Evolutionary conservation across 2,888 invertebrate genomes (phyloP), one percentile per base, ranked within the genome.

Genomic region (Baccha elongata): DNA sequence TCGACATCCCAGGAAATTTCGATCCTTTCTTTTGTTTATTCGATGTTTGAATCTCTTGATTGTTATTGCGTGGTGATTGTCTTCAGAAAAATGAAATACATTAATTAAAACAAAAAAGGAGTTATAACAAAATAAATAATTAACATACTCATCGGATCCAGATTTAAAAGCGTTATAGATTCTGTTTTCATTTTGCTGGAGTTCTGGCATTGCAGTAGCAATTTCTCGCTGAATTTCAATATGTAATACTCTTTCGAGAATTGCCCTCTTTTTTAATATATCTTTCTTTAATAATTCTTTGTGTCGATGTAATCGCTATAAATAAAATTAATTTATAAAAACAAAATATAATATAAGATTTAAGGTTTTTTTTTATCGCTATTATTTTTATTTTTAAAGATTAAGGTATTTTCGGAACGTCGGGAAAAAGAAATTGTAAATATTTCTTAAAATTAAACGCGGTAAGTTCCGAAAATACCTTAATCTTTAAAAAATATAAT

Each of bases 231-330:
- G 96, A 88, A 98, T 97, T 89, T 98, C 96, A 84, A 95, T 94
- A 87, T 97, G 96, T 73, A 98, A 92, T 89, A 97, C 97, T 87
- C 96, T 96, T 88, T 98, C 97, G 69, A 98, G 93, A 13, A 97
- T 91, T 1, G 96, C 96, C 85, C 98, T 92, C 89, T 98, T 98
- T 87, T 97, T 95, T 83, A 98, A 93, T 85, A 98, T 98, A 87
- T 98, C 98, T 88, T 97, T 98, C 90, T 98, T 98, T 53, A 99
- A 93, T 86, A 95, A 92, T 89, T 98, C 98, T 88, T 98, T 98
- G 87, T 98, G 98, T 86, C 96, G 94, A 89, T 95, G 95, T 19
- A 97, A 92, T 40, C 95, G 92, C 88, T 95, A 94, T 88, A 96
- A 94, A 84, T 21, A 1, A 2, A 19, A 32, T 32, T 17, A n/a